These are phyloP conservation scores for Ceratina japonica DNA, from an alignment of 1,140 invertebrate species.

Conservation along the genomic window DNA sequence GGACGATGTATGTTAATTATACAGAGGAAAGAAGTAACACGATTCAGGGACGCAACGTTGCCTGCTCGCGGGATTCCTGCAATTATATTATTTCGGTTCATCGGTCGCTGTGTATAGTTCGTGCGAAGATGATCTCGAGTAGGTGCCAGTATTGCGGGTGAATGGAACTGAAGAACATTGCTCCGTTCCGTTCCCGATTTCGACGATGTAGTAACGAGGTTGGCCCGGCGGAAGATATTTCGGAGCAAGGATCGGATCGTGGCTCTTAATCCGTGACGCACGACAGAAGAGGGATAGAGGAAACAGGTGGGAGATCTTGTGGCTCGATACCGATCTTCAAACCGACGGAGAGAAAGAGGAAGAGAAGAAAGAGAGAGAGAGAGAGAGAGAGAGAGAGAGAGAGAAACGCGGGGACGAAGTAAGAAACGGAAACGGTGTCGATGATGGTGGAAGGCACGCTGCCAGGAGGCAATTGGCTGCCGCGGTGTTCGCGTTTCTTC, in stretches of 20 bases:
- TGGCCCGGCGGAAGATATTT: constrained; percentile 7
- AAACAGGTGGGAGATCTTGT: constrained; percentile 49
- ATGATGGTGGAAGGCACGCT: constrained; percentile 70
- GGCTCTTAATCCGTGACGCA: constrained; percentile 13
- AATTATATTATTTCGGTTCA: constrained; percentile 31
- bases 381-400: constrained; percentile 32
- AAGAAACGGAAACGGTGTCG: constrained; percentile 54
- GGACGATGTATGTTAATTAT: neutral
- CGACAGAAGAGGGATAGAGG: constrained; percentile 2
- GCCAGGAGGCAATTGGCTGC: constrained; percentile 68
- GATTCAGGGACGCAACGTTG: neutral
- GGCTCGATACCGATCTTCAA: neutral
- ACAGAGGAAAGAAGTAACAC: neutral
- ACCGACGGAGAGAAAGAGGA: neutral
- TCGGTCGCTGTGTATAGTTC: constrained; percentile 12
- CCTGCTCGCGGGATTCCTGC: neutral
- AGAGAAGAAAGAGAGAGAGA: constrained; percentile 1
- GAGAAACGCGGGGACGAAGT: constrained; percentile 12
- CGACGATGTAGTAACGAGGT: constrained; percentile 43
- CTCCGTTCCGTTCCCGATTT: constrained; percentile 4
- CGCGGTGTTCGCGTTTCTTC: constrained; percentile 54
- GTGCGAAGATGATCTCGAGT: neutral
- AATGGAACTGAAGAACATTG: neutral
- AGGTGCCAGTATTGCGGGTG: neutral
- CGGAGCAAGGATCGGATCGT: constrained; percentile 17